phyloP scores from a whole-genome alignment of 2,113 vertebrate species.

The Onychostoma macrolepis region DNA sequence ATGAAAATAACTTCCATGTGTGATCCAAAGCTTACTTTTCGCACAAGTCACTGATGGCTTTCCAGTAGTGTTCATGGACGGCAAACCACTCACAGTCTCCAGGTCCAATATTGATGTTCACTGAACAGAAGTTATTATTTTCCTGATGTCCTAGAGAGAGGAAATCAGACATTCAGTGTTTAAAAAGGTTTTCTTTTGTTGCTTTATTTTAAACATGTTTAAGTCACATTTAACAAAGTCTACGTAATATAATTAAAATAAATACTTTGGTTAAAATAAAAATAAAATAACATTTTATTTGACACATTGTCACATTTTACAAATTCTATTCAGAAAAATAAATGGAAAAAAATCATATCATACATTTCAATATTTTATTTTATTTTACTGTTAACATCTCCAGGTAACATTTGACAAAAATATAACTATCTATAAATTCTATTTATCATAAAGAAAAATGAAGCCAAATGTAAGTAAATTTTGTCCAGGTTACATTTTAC shows the following conservation, averaged over 20 bases:
- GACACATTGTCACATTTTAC: too few species aligned
- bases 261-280: too few species aligned
- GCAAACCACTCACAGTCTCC: constrained; percentile 95
- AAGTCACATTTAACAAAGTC: neutral
- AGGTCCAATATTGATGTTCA: constrained; percentile 92
- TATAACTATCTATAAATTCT: too few species aligned
- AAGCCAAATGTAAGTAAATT: too few species aligned
- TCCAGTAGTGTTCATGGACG: constrained; percentile 91
- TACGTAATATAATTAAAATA: too few species aligned
- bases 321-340: too few species aligned
- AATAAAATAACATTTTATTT: too few species aligned
- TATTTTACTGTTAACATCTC: too few species aligned
- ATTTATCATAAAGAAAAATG: too few species aligned
- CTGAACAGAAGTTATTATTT: constrained; percentile 93
- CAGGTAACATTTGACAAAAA: neutral
- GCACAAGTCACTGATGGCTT: constrained; percentile 87
- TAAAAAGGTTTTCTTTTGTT: neutral
- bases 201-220: neutral
- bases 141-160: constrained; percentile 85
- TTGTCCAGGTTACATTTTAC: too few species aligned
- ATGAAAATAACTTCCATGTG: neutral
- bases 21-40: constrained; percentile 78
- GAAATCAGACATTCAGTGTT: neutral
- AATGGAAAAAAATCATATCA: too few species aligned
- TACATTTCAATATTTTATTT: too few species aligned